These are phyloP conservation scores for Acleris cristana DNA, from an alignment of 2,888 invertebrate species.

Conservation along the genomic window DNA sequence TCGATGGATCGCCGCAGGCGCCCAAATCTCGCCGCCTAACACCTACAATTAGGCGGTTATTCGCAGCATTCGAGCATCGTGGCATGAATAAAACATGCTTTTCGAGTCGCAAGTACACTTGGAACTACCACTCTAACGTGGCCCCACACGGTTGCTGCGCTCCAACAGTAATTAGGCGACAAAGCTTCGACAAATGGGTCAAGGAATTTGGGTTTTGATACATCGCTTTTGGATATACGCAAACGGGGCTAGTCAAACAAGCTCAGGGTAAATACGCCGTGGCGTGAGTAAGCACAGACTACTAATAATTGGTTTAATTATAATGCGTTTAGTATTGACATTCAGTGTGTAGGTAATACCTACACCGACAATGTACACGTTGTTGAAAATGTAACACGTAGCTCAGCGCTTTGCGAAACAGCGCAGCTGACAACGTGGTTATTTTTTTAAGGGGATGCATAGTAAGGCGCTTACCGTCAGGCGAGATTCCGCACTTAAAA, in stretches of 20 bases:
- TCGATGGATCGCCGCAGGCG: slow-evolving; percentile 49
- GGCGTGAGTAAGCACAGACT: slow-evolving; percentile 58
- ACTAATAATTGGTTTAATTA: slow-evolving; percentile 69
- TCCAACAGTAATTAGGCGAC: slow-evolving; percentile 31
- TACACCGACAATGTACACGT: too few relatives aligned
- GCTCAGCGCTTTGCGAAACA: neutral
- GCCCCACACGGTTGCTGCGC: slow-evolving; percentile 44
- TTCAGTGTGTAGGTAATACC: neutral
- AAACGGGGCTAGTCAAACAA: slow-evolving; percentile 59
- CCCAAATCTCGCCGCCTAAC: slow-evolving; percentile 64
- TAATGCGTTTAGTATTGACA: slow-evolving; percentile 49
- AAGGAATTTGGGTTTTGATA: slow-evolving; percentile 49
- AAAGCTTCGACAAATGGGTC: slow-evolving; percentile 43
- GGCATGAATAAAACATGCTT: slow-evolving; percentile 79
- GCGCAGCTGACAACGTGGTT: slow-evolving; percentile 4
- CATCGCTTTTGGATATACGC: slow-evolving; percentile 51
- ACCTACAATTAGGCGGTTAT: slow-evolving; percentile 79
- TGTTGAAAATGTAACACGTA: neutral
- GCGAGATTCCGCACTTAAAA: slow-evolving; percentile 33
- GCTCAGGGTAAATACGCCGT: slow-evolving; percentile 59
- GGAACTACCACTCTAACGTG: slow-evolving; percentile 52
- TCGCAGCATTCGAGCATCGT: slow-evolving; percentile 68
- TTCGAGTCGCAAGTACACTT: slow-evolving; percentile 68
- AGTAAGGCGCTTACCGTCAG: slow-evolving; percentile 29
- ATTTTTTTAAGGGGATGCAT: slow-evolving; percentile 20